A percentile compares a stretch with the other conserved stretches of the same genome.
phyloP scores from a whole-genome alignment of 2,797 vertebrate species.

The Phrynocephalus forsythii region DNA sequence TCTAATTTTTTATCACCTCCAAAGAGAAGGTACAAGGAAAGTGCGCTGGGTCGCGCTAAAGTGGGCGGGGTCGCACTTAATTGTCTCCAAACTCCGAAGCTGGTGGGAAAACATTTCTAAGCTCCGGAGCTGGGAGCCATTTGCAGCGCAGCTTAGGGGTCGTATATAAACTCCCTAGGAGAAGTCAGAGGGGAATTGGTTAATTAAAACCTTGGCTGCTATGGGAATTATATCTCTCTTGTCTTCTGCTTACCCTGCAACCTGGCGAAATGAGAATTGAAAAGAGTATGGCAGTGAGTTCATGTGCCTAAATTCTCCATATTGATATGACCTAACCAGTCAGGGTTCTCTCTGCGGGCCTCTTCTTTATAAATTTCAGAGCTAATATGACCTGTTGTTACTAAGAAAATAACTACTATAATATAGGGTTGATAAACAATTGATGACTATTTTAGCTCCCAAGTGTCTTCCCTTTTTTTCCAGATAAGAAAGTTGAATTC shows the following conservation, averaged over 20 bases:
- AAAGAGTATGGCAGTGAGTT: neutral
- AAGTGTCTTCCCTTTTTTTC: constrained; percentile 38
- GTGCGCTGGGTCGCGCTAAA: no score
- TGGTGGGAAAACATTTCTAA: no score
- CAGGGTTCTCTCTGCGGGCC: neutral
- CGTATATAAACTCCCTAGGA: no score
- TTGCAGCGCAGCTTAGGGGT: no score
- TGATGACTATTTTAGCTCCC: neutral
- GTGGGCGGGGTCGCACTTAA: no score
- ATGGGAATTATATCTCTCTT: neutral
- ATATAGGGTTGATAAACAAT: neutral
- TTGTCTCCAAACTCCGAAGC: no score
- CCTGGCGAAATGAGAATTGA: neutral
- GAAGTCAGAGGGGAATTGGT: neutral
- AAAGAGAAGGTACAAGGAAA: no score
- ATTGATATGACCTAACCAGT: neutral
- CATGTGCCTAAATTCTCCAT: neutral
- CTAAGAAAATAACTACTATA: neutral
- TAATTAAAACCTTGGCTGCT: neutral
- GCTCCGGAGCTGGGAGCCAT: no score
- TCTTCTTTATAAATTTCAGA: neutral
- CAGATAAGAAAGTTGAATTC: constrained; percentile 74
- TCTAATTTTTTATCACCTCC: no score
- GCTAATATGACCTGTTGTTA: neutral
- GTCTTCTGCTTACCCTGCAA: neutral